Conservation (phyloP, 2,113 vertebrate species). For the Eptatretus burgeri region DNA sequence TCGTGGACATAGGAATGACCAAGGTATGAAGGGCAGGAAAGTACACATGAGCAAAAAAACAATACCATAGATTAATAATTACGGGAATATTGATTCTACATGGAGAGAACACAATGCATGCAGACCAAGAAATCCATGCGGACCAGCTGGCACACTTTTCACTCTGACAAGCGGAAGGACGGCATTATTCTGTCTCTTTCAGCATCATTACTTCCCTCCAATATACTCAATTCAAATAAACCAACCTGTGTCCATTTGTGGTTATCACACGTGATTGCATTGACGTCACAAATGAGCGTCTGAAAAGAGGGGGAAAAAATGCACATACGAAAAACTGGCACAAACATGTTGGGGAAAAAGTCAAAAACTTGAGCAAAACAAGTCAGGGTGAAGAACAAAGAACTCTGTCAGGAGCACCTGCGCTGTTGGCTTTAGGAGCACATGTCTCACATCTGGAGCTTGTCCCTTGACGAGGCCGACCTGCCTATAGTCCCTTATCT, state of each 20-base stretch:
- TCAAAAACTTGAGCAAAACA: background rate
- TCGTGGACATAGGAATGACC: too few species aligned
- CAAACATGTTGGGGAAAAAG: background rate
- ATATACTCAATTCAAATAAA: background rate
- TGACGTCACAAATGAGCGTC: conserved; percentile 91
- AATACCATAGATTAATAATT: too few species aligned
- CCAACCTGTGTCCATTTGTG: conserved; percentile 96
- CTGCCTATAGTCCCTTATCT: conserved; percentile 81
- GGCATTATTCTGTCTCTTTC: too few species aligned
- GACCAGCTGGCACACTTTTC: too few species aligned
- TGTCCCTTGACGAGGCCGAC: conserved; percentile 64
- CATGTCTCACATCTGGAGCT: conserved; percentile 58
- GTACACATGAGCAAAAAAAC: too few species aligned
- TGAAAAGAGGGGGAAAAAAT: conserved; percentile 14
- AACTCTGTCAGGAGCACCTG: conserved; percentile 27
- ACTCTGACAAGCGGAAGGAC: too few species aligned
- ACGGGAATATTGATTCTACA: too few species aligned
- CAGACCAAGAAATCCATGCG: too few species aligned
- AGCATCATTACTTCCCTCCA: too few species aligned
- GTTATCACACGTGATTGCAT: conserved; percentile 91
- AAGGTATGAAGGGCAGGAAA: too few species aligned
- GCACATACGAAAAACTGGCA: background rate
- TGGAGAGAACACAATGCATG: too few species aligned
- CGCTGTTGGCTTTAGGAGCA: conserved; percentile 83
- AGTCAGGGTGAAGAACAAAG: background rate